phyloP scores from a whole-genome alignment of 2,888 invertebrate genomes.

The Heliconius sara region DNA sequence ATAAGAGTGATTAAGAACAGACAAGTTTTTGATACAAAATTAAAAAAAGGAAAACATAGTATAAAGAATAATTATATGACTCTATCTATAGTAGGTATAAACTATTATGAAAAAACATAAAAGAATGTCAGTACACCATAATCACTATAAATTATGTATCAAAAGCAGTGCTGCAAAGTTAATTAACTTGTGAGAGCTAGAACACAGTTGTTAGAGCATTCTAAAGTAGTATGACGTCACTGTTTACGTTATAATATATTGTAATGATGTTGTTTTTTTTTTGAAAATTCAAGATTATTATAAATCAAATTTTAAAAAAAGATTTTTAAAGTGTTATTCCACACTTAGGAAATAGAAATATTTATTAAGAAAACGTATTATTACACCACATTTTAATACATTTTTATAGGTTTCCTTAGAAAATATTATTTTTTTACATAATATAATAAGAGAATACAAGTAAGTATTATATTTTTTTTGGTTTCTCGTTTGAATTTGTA shows the following conservation, averaged over 20 bases:
- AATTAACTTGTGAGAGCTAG: constrained; percentile 18
- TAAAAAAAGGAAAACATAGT: not conserved
- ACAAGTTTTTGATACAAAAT: too few relatives aligned
- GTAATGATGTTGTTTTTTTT: not conserved
- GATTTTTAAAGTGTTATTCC: too few relatives aligned
- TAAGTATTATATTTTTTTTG: too few relatives aligned
- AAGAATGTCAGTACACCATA: not conserved
- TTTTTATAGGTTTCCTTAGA: too few relatives aligned
- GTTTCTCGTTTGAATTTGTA: too few relatives aligned
- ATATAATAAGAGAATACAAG: too few relatives aligned
- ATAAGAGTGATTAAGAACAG: too few relatives aligned
- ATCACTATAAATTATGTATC: constrained; percentile 15
- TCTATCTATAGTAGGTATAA: not conserved
- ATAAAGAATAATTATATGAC: not conserved
- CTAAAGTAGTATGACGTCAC: constrained; percentile 1
- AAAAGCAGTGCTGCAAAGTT: not conserved
- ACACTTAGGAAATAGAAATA: too few relatives aligned
- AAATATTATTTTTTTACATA: not conserved
- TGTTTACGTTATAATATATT: not conserved
- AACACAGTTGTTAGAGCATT: not conserved
- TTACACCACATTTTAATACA: too few relatives aligned
- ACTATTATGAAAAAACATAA: not conserved
- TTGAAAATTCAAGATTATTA: too few relatives aligned
- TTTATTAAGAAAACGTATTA: too few relatives aligned
- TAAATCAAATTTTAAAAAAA: too few relatives aligned